Percentiles rank a stretch among this genome's conserved stretches.
Evolutionary conservation across 2,797 vertebrate species (phyloP).

Genomic region (Urosaurus nigricauda): DNA sequence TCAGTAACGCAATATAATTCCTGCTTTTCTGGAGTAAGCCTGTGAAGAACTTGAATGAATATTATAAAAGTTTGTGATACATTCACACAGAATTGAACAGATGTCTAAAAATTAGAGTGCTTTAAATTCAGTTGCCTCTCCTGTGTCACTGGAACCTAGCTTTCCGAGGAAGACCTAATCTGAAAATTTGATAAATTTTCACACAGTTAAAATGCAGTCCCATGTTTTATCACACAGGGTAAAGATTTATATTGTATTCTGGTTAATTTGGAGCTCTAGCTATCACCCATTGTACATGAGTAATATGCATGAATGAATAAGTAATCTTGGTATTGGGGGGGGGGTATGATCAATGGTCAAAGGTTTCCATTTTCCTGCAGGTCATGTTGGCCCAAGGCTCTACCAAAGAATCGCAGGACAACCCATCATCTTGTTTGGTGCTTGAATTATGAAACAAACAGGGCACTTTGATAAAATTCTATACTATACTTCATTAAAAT

Average conservation of each 20-base stretch:
- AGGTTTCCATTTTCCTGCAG: not conserved
- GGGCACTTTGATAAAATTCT: too few relatives aligned
- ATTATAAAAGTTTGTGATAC: slow-evolving; percentile 67
- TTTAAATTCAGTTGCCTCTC: slow-evolving; percentile 47
- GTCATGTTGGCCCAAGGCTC: not conserved
- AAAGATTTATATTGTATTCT: not conserved
- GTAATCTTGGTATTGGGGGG: not conserved
- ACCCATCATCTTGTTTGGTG: not conserved
- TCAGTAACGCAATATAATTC: slow-evolving; percentile 42
- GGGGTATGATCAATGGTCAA: too few relatives aligned
- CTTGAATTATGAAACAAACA: not conserved
- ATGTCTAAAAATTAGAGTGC: slow-evolving; percentile 58
- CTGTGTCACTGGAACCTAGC: slow-evolving; percentile 56
- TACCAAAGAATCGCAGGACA: not conserved
- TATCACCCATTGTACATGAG: not conserved
- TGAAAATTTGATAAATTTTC: slow-evolving; percentile 67
- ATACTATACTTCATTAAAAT: too few relatives aligned
- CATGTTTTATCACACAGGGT: slow-evolving; percentile 29
- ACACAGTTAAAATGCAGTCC: slow-evolving; percentile 46
- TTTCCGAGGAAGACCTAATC: slow-evolving; percentile 57
- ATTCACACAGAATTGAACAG: slow-evolving; percentile 68
- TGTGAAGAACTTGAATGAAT: slow-evolving; percentile 57
- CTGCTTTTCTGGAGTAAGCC: slow-evolving; percentile 47
- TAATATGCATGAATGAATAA: not conserved
- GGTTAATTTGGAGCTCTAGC: slow-evolving; percentile 33